Percentiles rank a stretch among this genome's conserved stretches.
Evolutionary conservation across 2,797 vertebrate genomes (phyloP).

Genomic region (Hybognathus amarus): DNA sequence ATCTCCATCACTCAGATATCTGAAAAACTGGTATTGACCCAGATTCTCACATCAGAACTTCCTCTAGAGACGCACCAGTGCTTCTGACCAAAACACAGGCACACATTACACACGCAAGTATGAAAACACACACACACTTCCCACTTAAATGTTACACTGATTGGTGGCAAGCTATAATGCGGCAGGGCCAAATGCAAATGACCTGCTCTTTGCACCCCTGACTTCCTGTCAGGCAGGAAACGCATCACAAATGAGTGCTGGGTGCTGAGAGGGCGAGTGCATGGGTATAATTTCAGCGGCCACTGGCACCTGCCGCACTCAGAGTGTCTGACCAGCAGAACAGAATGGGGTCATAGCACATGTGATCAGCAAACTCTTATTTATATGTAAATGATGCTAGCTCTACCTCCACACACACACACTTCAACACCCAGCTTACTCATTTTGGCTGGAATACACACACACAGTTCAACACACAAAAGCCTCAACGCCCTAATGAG

Average conservation of each 20-base stretch:
- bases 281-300: slow-evolving; percentile 48
- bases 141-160: slow-evolving; percentile 58
- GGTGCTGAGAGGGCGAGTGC: slow-evolving; percentile 41
- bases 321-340: slow-evolving; percentile 55
- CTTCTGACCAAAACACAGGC: slow-evolving; percentile 34
- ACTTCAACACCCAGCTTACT: not conserved
- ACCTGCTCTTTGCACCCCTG: slow-evolving; percentile 53
- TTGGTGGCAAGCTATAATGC: slow-evolving; percentile 52
- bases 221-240: slow-evolving; percentile 60
- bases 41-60: not conserved
- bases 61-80: not conserved
- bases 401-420: not conserved
- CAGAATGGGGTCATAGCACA: slow-evolving; percentile 62
- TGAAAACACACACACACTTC: slow-evolving; percentile 35
- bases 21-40: not conserved
- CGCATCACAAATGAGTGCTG: slow-evolving; percentile 59
- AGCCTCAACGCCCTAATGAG: not conserved
- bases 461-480: not conserved
- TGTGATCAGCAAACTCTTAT: slow-evolving; percentile 61
- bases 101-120: slow-evolving; percentile 20
- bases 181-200: slow-evolving; percentile 54
- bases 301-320: slow-evolving; percentile 52
- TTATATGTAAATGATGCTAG: slow-evolving; percentile 61
- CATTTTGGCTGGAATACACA: not conserved
- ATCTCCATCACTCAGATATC: not conserved